Base-by-base conservation (phyloP, 2,888 invertebrate species). In the Siphlonurus alternatus region DNA sequence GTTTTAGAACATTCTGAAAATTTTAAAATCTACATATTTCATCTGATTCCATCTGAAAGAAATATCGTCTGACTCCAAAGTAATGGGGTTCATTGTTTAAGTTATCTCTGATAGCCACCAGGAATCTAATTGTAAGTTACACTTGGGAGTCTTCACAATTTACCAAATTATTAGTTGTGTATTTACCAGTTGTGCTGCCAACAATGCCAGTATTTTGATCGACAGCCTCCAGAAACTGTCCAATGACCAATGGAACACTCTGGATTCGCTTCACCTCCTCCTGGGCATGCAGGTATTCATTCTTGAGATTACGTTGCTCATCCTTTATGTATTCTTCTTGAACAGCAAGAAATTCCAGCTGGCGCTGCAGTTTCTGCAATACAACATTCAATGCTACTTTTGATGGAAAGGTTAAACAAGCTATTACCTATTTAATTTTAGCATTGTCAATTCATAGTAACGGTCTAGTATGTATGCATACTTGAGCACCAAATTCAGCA, bases 301-400 rank as follows among this genome's bases (percentile, higher is more conserved):
- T 99, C 75, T 98, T 98, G 64, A 99, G 79, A 76, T 99, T 99
- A 64, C 97, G 85, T 75, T 97, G 98, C 78, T 99, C 99, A 82
- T 98, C 96, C 77, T 99, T 99, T 64, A 99, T 97, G 75, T 99
- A 99, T 72, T 98, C 97, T 75, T 99, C 99, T 80, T 99, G 98
- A 0, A 99, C 98, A 76, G 96, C 93, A 10, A 99, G 79, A 75
- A 98, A 99, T 76, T 99, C 98, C 23, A 99, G 77, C 79, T 96
- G 94, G 68, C 93, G 87, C 78, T 96, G 95, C 20, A 99, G 79
- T 84, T 96, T 97, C 90, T 94, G 73, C 56, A 71, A 69, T 63
- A 64, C 65, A 62, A 59, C 61, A 61, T 2, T 15, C 59, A 18
- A 20, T 15, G 19, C 19, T 10, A 19, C 10, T 59, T 59, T 59